phyloP scores from a whole-genome alignment of 1,140 invertebrate genomes.

The Pseudomyrmex flavicornis region DNA sequence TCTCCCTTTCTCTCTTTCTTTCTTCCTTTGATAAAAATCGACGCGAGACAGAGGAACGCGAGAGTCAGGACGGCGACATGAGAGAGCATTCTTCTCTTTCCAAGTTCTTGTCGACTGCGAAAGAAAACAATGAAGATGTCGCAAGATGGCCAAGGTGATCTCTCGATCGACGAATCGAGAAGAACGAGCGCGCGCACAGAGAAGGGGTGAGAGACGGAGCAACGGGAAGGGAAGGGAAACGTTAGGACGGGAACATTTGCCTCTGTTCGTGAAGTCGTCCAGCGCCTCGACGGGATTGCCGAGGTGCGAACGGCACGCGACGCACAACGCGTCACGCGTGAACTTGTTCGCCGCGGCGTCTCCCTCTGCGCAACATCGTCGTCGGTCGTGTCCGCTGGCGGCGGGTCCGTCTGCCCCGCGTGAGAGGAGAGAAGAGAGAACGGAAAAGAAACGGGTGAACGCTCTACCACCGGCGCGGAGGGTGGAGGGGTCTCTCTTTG shows the following conservation, averaged over 20 bases:
- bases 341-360: conserved; percentile 59
- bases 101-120: background rate
- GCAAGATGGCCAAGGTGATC: conserved; percentile 60
- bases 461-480: conserved; percentile 18
- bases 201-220: no score
- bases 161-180: conserved; percentile 63
- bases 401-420: conserved; percentile 15
- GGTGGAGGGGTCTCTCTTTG: conserved; percentile 53
- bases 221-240: conserved; percentile 49
- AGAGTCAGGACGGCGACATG: background rate
- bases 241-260: conserved; percentile 61
- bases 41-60: background rate
- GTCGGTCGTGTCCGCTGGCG: background rate
- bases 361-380: conserved; percentile 54
- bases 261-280: conserved; percentile 37
- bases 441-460: conserved; percentile 68
- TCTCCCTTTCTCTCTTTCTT: background rate
- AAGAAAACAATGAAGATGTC: background rate
- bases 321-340: conserved; percentile 70
- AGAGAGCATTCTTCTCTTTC: background rate
- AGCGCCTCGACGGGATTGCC: conserved; percentile 8
- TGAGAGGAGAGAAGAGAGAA: conserved; percentile 57
- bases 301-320: conserved; percentile 79
- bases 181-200: background rate
- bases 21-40: background rate